Percentiles rank a stretch among this genome's conserved stretches.
Conservation (phyloP, 1,140 invertebrate genomes). For the Cyclina sinensis region DNA sequence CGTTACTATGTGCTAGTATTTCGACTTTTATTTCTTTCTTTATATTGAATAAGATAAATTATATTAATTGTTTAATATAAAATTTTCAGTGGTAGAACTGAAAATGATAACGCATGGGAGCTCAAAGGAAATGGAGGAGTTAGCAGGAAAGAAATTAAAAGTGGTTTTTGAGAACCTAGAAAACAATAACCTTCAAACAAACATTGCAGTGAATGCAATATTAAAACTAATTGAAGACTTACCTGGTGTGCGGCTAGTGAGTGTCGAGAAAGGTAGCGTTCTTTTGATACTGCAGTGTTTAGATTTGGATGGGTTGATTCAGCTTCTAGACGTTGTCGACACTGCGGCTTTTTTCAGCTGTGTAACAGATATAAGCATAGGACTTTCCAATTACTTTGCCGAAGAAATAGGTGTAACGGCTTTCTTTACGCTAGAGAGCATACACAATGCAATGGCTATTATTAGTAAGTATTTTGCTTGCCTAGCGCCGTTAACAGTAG, state of each 20-base stretch:
- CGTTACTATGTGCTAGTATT: too few relatives aligned
- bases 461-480: slow-evolving; percentile 1
- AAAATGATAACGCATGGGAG: neutral
- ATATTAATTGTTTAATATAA: too few relatives aligned
- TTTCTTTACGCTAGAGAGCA: neutral
- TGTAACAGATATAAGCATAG: neutral
- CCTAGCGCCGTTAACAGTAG: too few relatives aligned
- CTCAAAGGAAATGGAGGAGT: neutral
- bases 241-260: neutral
- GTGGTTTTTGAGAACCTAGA: neutral
- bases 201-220: neutral
- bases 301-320: neutral
- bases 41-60: too few relatives aligned
- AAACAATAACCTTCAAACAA: neutral
- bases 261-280: neutral
- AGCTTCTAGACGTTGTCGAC: neutral
- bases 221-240: neutral
- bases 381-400: neutral
- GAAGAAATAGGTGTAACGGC: neutral
- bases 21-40: too few relatives aligned
- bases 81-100: neutral
- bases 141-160: neutral
- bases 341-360: neutral
- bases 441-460: neutral
- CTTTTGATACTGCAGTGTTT: neutral